phyloP scores from a whole-genome alignment of 2,113 vertebrate species.

The Dromas ardeola region DNA sequence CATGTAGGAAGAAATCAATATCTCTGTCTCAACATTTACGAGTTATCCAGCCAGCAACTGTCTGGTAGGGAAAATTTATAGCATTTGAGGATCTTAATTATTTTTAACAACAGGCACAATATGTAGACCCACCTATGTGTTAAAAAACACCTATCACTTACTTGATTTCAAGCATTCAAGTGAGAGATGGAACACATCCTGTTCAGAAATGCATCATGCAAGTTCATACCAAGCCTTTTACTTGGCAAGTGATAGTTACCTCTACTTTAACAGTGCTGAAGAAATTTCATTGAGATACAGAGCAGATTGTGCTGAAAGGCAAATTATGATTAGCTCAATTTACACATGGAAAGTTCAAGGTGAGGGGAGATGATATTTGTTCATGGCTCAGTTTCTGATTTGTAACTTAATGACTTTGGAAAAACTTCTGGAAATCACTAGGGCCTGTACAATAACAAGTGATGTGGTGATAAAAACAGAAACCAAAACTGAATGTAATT shows the following conservation, averaged over 20 bases:
- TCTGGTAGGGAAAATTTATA: not conserved
- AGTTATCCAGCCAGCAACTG: not conserved
- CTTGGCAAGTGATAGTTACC: not conserved
- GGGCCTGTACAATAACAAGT: not conserved
- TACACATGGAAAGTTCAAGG: not conserved
- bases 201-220: not conserved
- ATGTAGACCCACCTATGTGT: rapidly evolving
- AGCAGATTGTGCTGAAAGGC: not conserved
- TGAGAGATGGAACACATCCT: not conserved
- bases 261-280: not conserved
- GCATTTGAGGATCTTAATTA: not conserved
- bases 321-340: not conserved
- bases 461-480: not conserved
- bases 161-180: not conserved
- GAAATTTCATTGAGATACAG: not conserved
- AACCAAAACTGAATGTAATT: not conserved
- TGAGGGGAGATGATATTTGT: not conserved
- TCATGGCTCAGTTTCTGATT: not conserved
- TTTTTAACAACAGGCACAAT: not conserved
- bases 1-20: not conserved
- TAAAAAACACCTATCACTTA: not conserved
- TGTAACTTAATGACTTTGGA: not conserved
- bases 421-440: not conserved
- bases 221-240: not conserved
- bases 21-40: not conserved